Conservation (phyloP, 2,113 vertebrate species). For the Pangasianodon gigas region DNA sequence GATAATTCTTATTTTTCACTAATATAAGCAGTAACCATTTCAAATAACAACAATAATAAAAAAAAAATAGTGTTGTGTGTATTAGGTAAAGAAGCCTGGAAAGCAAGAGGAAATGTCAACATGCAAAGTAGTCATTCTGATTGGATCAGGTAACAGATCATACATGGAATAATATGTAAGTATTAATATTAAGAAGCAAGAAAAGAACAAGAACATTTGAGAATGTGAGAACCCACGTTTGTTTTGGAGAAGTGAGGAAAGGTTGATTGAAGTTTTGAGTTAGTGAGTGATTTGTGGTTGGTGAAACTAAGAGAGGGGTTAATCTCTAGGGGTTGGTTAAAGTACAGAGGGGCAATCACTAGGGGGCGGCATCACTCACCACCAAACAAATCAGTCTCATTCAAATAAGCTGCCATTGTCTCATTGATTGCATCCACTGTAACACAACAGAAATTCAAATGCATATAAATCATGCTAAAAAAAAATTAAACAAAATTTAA, state of each 20-base stretch:
- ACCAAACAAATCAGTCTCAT: conserved; percentile 98
- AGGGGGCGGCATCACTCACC: conserved; percentile 93
- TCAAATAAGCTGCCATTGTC: conserved; percentile 98
- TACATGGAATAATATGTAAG: neutral
- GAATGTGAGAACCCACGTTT: neutral
- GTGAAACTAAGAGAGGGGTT: conserved; percentile 68
- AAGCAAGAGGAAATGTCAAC: neutral
- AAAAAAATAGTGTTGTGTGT: neutral
- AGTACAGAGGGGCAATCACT: conserved; percentile 72
- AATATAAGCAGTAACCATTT: neutral
- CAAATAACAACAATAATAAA: neutral
- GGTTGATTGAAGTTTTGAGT: conserved; percentile 56
- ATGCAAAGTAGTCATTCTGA: conserved; percentile 14
- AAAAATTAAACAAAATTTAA: conserved; percentile 25
- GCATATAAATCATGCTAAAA: conserved; percentile 62
- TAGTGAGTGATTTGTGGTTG: conserved; percentile 77
- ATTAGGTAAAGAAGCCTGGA: conserved; percentile 4
- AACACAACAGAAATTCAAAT: conserved; percentile 93
- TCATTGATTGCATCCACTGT: conserved; percentile 99
- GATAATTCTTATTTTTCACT: neutral
- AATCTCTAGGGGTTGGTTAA: conserved; percentile 68
- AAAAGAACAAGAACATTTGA: neutral
- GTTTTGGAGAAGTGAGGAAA: conserved; percentile 28
- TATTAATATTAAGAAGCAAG: neutral
- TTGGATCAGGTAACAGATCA: neutral